Percentiles rank a stretch among this genome's conserved stretches.
phyloP scores from a whole-genome alignment of 1,140 invertebrate genomes.

The Globodera rostochiensis region DNA sequence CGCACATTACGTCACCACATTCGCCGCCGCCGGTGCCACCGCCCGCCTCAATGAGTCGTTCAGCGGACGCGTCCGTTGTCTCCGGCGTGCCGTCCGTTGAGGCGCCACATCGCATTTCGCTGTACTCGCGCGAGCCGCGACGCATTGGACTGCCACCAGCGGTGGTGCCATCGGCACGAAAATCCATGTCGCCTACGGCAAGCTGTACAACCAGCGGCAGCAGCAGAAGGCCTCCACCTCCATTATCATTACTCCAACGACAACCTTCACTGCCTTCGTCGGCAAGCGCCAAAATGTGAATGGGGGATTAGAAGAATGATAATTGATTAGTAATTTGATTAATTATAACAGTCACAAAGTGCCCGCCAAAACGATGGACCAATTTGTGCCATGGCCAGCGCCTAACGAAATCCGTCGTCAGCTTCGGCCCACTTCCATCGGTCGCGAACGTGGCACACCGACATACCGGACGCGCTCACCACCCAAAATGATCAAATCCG shows the following conservation, averaged over 20 bases:
- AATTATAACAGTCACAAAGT: background rate
- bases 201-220: background rate
- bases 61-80: slow-evolving; percentile 14
- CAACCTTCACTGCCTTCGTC: slow-evolving; percentile 9
- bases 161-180: background rate
- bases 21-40: background rate
- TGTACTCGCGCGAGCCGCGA: slow-evolving; percentile 44
- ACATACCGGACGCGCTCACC: slow-evolving; percentile 3
- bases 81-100: slow-evolving; percentile 33
- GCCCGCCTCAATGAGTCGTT: slow-evolving; percentile 33
- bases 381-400: slow-evolving; percentile 54
- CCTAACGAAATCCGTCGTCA: slow-evolving; percentile 51
- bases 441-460: background rate
- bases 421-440: slow-evolving; percentile 12
- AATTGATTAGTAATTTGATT: background rate
- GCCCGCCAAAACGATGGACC: slow-evolving; percentile 29
- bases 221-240: background rate
- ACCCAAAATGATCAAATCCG: slow-evolving; percentile 42
- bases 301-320: background rate
- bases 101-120: slow-evolving; percentile 38
- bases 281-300: slow-evolving; percentile 7
- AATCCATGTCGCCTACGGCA: background rate
- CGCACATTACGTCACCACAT: background rate
- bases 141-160: slow-evolving; percentile 34
- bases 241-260: background rate